These are phyloP conservation scores for Hoplias malabaricus DNA, from an alignment of 2,113 vertebrate species.

Conservation along the genomic window DNA sequence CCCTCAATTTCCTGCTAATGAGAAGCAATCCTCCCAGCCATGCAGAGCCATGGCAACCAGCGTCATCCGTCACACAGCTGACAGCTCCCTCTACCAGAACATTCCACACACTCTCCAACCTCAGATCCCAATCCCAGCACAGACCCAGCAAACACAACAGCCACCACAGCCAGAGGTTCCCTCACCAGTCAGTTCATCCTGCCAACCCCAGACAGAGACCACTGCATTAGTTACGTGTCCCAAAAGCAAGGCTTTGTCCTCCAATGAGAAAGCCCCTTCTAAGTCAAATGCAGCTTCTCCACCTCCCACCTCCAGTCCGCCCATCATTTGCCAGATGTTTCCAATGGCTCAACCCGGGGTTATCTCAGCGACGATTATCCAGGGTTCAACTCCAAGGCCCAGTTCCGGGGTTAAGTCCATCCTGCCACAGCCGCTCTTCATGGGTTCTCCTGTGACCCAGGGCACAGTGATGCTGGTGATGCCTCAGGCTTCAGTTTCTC, in stretches of 20 bases:
- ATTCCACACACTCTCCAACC: conserved; percentile 62
- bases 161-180: conserved; percentile 42
- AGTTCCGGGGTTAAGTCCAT: conserved; percentile 70
- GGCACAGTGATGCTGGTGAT: conserved; percentile 94
- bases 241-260: conserved; percentile 29
- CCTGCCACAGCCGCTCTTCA: conserved; percentile 78
- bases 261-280: conserved; percentile 42
- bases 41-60: conserved; percentile 86
- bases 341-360: conserved; percentile 82
- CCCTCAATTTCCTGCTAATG: conserved; percentile 39
- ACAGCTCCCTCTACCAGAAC: conserved; percentile 71
- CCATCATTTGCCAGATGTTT: conserved; percentile 94
- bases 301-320: conserved; percentile 74
- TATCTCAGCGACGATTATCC: conserved; percentile 85
- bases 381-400: conserved; percentile 71
- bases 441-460: conserved; percentile 85
- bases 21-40: conserved; percentile 51
- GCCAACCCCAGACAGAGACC: conserved; percentile 60
- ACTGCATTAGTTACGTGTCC: conserved; percentile 49
- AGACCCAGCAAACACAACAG: conserved; percentile 41
- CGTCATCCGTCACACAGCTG: conserved; percentile 88
- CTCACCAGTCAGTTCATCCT: conserved; percentile 17
- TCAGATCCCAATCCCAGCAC: conserved; percentile 51
- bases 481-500: conserved; percentile 79
- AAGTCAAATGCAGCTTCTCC: conserved; percentile 64